Evolutionary conservation across 2,113 vertebrate genomes (phyloP).

Genomic region (Sterrhoptilus dennistouni): DNA sequence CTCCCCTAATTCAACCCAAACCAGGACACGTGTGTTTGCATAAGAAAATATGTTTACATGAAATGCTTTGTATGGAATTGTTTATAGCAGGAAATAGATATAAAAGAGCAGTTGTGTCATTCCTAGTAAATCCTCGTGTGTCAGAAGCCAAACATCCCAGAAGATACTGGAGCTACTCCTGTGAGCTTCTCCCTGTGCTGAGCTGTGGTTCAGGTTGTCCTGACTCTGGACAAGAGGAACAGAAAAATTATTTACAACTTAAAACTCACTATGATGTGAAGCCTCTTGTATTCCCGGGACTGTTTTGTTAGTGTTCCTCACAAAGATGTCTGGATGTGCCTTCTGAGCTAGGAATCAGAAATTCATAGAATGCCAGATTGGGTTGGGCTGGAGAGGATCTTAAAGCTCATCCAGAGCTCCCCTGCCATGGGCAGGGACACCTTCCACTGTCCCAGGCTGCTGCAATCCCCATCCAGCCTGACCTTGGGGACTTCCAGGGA

Average conservation of each 20-base stretch:
- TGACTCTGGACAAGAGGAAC: not conserved
- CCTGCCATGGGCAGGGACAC: not conserved
- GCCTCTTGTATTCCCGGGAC: not conserved
- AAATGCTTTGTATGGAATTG: not conserved
- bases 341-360: not conserved
- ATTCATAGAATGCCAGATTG: not conserved
- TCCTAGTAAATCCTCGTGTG: not conserved
- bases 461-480: accelerated
- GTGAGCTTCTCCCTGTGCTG: not conserved
- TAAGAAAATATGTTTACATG: not conserved
- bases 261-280: not conserved
- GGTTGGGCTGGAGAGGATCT: not conserved
- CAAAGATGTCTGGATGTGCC: not conserved
- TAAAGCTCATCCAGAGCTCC: not conserved
- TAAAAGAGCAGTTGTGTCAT: not conserved
- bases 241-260: not conserved
- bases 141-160: accelerated
- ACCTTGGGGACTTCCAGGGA: not conserved
- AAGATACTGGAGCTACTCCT: not conserved
- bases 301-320: not conserved
- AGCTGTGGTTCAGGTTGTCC: not conserved
- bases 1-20: too few relatives aligned
- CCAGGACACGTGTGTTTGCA: too few relatives aligned
- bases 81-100: not conserved
- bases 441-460: accelerated